phyloP scores from a whole-genome alignment of 2,797 vertebrate species.

The Strix occidentalis region DNA sequence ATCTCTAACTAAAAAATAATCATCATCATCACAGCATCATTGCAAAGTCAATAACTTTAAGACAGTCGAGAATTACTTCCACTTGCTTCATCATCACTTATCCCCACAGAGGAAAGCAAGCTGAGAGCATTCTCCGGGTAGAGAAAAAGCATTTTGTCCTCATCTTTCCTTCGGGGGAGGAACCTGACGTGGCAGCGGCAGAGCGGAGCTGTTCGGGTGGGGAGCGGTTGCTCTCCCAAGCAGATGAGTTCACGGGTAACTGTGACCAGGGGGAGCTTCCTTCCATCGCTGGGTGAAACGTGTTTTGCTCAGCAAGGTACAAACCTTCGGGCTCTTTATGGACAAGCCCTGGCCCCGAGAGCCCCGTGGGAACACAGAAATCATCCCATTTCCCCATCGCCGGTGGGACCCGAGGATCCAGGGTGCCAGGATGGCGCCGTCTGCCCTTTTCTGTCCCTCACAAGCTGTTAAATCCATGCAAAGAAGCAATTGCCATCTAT shows the following conservation, averaged over 20 bases:
- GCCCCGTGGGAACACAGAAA: neutral
- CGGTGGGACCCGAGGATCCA: fast-evolving
- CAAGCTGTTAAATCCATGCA: neutral
- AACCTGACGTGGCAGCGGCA: neutral
- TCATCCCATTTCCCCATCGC: neutral
- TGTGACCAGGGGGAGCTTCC: fast-evolving
- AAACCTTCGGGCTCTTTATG: neutral
- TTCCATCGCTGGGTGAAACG: neutral
- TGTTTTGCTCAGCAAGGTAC: neutral
- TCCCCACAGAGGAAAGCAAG: neutral
- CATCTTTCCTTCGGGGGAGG: neutral
- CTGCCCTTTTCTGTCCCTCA: neutral
- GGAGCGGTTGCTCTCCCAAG: neutral
- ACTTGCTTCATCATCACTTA: neutral
- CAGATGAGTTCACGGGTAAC: neutral
- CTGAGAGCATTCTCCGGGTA: neutral
- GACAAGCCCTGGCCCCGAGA: neutral
- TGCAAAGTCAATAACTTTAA: neutral
- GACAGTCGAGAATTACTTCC: neutral
- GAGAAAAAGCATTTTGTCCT: neutral
- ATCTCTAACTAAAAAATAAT: neutral
- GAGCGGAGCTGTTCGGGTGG: neutral
- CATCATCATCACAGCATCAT: neutral
- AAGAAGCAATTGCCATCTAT: neutral
- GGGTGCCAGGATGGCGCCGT: neutral